Evolutionary conservation across 2,113 vertebrate genomes (phyloP).

Genomic region (Motacilla alba): DNA sequence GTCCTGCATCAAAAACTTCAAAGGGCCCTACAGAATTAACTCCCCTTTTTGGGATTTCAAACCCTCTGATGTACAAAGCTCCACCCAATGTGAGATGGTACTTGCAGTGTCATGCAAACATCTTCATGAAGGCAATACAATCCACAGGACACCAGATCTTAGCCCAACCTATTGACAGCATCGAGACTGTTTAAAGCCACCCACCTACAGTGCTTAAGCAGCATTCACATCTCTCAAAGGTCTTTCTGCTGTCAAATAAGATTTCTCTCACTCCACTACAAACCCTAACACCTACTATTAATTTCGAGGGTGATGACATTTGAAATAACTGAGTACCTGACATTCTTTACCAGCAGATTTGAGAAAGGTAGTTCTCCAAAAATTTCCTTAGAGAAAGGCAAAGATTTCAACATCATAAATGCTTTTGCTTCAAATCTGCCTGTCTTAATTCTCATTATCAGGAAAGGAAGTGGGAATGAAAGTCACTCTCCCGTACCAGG

Average conservation of each 20-base stretch:
- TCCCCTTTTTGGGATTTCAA: not conserved
- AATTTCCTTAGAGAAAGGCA: not conserved
- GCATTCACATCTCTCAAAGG: not conserved
- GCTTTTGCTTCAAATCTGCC: not conserved
- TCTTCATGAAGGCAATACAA: not conserved
- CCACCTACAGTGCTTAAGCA: not conserved
- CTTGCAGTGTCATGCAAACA: not conserved
- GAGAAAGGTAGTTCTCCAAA: not conserved
- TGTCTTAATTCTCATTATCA: not conserved
- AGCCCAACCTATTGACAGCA: not conserved
- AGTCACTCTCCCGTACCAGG: not conserved
- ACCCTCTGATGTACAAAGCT: not conserved
- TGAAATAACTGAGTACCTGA: not conserved
- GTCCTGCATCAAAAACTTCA: not conserved
- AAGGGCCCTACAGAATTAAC: not conserved
- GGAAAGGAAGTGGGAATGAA: not conserved
- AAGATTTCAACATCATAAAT: not conserved
- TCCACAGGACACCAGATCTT: not conserved
- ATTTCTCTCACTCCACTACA: not conserved
- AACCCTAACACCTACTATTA: not conserved
- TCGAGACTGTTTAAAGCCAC: not conserved
- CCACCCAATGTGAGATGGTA: fast-evolving
- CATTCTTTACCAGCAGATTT: not conserved
- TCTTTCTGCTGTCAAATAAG: not conserved
- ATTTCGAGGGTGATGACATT: not conserved